Evolutionary conservation across 1,140 invertebrate species (phyloP).

Genomic region (Bombus confusus): DNA sequence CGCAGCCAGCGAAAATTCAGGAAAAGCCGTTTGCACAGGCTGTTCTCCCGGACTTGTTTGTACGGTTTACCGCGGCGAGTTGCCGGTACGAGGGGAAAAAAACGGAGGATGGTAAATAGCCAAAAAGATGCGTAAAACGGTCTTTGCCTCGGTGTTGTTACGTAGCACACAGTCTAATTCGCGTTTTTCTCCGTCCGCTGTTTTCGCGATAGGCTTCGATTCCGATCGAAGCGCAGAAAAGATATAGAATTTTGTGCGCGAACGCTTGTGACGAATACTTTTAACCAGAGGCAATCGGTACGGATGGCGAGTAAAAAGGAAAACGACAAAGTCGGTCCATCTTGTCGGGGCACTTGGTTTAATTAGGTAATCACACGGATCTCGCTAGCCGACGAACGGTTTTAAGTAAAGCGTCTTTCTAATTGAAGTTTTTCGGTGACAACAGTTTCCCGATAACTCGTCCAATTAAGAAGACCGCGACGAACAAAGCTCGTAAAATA

Average conservation of each 20-base stretch:
- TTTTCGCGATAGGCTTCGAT: background rate
- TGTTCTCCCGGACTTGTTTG: background rate
- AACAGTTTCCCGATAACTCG: background rate
- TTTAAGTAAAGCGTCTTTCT: background rate
- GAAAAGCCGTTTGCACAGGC: background rate
- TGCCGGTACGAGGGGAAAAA: conserved; percentile 20
- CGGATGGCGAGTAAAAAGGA: too few species aligned
- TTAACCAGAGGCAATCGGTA: background rate
- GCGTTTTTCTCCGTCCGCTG: conserved; percentile 29
- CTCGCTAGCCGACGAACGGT: background rate
- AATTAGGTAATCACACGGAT: background rate
- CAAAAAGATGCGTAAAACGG: conserved; percentile 3
- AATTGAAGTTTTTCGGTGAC: conserved; percentile 3
- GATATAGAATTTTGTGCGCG: background rate
- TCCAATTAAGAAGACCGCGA: background rate
- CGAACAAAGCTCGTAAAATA: background rate
- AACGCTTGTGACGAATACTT: background rate
- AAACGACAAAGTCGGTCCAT: background rate
- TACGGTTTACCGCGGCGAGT: background rate
- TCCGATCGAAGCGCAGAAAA: background rate
- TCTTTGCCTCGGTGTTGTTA: conserved; percentile 47
- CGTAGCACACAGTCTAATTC: conserved; percentile 47
- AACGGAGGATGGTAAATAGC: conserved; percentile 38
- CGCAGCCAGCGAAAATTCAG: background rate
- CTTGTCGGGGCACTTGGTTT: background rate